These are phyloP conservation scores for Sminthurides bifidus DNA, from an alignment of 1,140 invertebrate genomes.

Conservation along the genomic window DNA sequence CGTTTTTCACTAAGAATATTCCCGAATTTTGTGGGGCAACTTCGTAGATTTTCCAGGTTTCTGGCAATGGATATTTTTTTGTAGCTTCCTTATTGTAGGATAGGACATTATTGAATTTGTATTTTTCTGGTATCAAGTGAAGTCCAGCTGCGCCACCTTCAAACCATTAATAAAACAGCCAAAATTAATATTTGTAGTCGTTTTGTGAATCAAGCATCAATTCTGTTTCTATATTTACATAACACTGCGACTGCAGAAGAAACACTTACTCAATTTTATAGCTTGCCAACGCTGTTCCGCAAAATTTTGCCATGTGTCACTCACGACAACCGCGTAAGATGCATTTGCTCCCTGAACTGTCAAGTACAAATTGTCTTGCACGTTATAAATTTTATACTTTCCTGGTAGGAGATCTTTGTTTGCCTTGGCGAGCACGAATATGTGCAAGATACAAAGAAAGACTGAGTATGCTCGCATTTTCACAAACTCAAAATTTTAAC, in stretches of 20 bases:
- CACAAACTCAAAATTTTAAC: too few relatives aligned
- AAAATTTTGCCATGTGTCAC: not conserved
- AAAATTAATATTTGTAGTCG: not conserved
- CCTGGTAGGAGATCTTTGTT: too few relatives aligned
- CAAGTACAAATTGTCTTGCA: not conserved
- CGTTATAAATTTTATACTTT: conserved; percentile 3
- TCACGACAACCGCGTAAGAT: not conserved
- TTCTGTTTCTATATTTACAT: too few relatives aligned
- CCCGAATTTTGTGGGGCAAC: not conserved
- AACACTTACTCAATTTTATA: not conserved
- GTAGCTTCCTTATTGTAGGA: not conserved
- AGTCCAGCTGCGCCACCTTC: not conserved
- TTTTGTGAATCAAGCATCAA: not conserved
- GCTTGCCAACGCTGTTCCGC: not conserved
- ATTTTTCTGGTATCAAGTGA: not conserved
- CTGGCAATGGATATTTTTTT: not conserved
- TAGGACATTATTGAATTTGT: not conserved
- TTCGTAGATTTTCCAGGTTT: not conserved
- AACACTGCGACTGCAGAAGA: too few relatives aligned
- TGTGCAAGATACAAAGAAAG: too few relatives aligned
- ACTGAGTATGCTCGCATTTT: too few relatives aligned
- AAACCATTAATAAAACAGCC: not conserved
- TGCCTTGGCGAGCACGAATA: too few relatives aligned
- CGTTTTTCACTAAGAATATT: not conserved
- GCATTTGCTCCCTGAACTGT: not conserved